Percentiles rank a stretch among this genome's conserved stretches.
Conservation (phyloP, 1,140 invertebrate species). For the Panonychus citri region DNA sequence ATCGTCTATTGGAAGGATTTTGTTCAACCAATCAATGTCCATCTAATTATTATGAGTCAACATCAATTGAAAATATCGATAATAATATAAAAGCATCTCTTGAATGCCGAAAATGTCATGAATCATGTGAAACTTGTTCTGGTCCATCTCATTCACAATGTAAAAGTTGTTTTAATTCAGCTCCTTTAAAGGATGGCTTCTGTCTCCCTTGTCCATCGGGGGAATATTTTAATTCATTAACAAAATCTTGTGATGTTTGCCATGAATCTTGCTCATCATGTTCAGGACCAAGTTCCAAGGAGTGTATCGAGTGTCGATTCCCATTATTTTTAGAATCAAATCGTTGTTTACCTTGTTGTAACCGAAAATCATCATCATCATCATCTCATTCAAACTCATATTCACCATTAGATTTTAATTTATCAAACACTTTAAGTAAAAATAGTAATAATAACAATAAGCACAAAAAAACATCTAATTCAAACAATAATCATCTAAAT, state of each 20-base stretch:
- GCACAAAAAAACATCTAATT: too few species aligned
- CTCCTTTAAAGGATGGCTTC: conserved; percentile 1
- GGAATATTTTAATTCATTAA: conserved; percentile 9
- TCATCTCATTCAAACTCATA: not conserved
- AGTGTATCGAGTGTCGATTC: conserved; percentile 9
- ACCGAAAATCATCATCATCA: not conserved
- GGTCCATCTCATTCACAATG: conserved; percentile 18
- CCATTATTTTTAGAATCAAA: conserved; percentile 10
- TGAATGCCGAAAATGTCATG: conserved; percentile 27
- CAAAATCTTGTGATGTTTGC: conserved; percentile 11
- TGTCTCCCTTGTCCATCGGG: conserved; percentile 11
- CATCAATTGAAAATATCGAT: not conserved
- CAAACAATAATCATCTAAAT: too few species aligned
- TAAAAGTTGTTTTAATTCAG: conserved; percentile 9
- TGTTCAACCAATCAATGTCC: conserved; percentile 55
- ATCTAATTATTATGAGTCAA: conserved; percentile 25
- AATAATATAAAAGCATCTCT: not conserved
- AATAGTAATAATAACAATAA: not conserved
- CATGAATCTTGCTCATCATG: conserved; percentile 13
- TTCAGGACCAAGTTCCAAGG: conserved; percentile 10
- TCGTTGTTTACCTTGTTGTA: conserved; percentile 13
- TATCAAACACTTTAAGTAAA: not conserved
- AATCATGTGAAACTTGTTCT: conserved; percentile 29
- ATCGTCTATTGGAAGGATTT: conserved; percentile 52
- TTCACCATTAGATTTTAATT: not conserved